Evolutionary conservation across 2,797 vertebrate species (phyloP).

Genomic region (Aldrovandia affinis): DNA sequence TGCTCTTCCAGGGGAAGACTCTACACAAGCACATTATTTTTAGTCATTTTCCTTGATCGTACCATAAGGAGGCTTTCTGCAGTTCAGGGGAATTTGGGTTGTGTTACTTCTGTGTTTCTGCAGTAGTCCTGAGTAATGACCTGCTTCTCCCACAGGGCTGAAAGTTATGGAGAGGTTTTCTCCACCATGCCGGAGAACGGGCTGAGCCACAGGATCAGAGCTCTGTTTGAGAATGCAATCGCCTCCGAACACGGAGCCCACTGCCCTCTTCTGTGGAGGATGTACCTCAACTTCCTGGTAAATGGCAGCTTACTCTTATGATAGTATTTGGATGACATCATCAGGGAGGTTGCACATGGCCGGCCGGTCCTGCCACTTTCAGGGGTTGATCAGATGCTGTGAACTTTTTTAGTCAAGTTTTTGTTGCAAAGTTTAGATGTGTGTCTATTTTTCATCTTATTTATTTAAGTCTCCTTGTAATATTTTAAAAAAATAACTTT

Average conservation of each 20-base stretch:
- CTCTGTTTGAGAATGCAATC: slow-evolving; percentile 84
- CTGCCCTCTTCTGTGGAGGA: slow-evolving; percentile 92
- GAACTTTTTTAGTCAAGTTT: not conserved
- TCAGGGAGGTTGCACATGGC: not conserved
- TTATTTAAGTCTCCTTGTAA: slow-evolving; percentile 9
- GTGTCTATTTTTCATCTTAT: not conserved
- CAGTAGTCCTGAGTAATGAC: not conserved
- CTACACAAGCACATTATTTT: not conserved
- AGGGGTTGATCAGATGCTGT: not conserved
- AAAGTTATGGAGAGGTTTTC: slow-evolving; percentile 53
- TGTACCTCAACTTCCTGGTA: slow-evolving; percentile 92
- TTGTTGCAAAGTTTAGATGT: not conserved
- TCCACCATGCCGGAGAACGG: slow-evolving; percentile 84
- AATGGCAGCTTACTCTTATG: slow-evolving; percentile 44
- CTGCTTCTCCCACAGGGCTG: slow-evolving; percentile 53
- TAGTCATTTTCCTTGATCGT: not conserved
- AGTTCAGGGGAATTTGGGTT: not conserved
- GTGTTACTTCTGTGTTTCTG: not conserved
- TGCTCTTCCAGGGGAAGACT: not conserved
- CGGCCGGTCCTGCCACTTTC: not conserved
- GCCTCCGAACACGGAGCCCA: slow-evolving; percentile 77
- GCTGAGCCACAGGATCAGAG: slow-evolving; percentile 85
- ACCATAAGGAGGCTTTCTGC: not conserved
- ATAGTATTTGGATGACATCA: not conserved
- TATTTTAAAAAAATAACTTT: slow-evolving; percentile 20